A percentile compares a stretch with the other conserved stretches of the same genome.
phyloP scores from a whole-genome alignment of 2,888 invertebrate species.

The Hyppa rectilinea region DNA sequence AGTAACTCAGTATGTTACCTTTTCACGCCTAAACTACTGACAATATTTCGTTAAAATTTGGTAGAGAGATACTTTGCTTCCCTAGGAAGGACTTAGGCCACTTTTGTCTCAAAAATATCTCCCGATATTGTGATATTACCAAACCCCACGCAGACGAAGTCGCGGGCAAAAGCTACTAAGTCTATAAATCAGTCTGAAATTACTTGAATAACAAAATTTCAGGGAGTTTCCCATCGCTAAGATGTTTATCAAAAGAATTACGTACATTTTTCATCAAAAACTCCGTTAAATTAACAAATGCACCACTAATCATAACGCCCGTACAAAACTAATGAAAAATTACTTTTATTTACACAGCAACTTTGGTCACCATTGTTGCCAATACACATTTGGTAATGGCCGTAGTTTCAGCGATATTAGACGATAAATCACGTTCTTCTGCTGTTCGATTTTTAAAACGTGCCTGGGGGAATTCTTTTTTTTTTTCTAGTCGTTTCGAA shows the following conservation, averaged over 20 bases:
- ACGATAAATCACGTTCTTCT: slow-evolving; percentile 52
- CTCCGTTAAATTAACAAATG: neutral
- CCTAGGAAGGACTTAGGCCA: too few species aligned
- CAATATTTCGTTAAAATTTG: too few species aligned
- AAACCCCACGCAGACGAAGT: too few species aligned
- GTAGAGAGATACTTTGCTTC: too few species aligned
- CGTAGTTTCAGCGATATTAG: slow-evolving; percentile 59
- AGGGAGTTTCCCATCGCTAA: neutral
- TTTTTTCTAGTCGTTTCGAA: slow-evolving; percentile 39
- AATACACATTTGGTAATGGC: slow-evolving; percentile 33
- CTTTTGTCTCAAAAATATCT: too few species aligned
- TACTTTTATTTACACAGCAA: slow-evolving; percentile 30
- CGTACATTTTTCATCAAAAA: neutral
- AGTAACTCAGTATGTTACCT: too few species aligned
- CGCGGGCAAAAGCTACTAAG: too few species aligned
- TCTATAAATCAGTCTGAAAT: neutral
- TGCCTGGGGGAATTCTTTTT: slow-evolving; percentile 5
- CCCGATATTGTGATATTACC: too few species aligned
- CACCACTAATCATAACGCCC: neutral
- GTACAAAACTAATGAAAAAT: slow-evolving; percentile 5
- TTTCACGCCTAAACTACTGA: too few species aligned
- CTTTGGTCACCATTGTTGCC: slow-evolving; percentile 38
- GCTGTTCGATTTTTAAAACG: slow-evolving; percentile 57
- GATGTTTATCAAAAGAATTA: neutral
- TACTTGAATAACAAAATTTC: neutral